Base-by-base conservation (phyloP, 1,140 invertebrate species). In the Eueides isabella region DNA sequence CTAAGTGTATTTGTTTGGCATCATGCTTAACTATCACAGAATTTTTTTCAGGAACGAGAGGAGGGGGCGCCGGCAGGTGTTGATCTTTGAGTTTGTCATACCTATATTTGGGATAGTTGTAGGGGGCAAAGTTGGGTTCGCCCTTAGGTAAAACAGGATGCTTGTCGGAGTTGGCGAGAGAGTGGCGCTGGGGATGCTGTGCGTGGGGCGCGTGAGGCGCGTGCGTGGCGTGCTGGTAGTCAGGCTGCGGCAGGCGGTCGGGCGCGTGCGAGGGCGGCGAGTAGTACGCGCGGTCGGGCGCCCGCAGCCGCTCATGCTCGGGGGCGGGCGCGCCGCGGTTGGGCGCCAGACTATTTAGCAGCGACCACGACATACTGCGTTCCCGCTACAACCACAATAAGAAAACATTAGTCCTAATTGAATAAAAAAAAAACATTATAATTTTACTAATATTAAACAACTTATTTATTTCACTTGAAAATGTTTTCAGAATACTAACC, bases 21-120 rank as follows among this genome's bases (percentile, higher is more conserved):
- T 97, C 96, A 85, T 97, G 96, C 89, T 97, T 96, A 26, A 97
- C 96, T 87, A 97, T 97, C 78, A 97, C 96, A 83, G 96, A 96
- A 84, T 95, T 96, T 81, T 96, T 97, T 90, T 96, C 96, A 78
- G 94, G 94, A 65, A 96, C 89, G 2, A 96, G 80, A 7, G 94
- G 94, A 64, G 95, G 94, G 16, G 95, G 95, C 74, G 94, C 95
- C 31, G 95, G 94, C 31, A 95, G 85, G 23, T 94, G 89, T 72
- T 87, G 91, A 73, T 95, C 95, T 80, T 94, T 92, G 30, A 95
- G 94, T 77, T 92, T 92, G 65, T 92, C 89, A 68, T 91, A 92
- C 30, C 85, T 85, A 71, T 85, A 93, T 71, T 85, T 83, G 83
- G 79, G 94, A 83, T 87, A 94, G 77, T 96, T 96, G 81, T 96